A percentile compares a stretch with the other conserved stretches of the same genome.
phyloP scores from a whole-genome alignment of 2,888 invertebrate genomes.

The Drosophila merina region DNA sequence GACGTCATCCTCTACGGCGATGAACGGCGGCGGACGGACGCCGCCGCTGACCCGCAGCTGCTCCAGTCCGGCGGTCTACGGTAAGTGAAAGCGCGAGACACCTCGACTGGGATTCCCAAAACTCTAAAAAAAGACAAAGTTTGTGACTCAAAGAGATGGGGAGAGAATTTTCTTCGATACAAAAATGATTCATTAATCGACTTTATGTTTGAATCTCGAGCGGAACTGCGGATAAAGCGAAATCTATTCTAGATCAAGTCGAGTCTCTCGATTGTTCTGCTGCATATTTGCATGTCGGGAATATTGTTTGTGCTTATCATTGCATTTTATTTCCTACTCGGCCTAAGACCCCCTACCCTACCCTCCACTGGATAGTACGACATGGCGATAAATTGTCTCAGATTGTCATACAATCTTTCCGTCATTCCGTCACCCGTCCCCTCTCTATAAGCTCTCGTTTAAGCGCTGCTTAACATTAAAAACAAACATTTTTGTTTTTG shows the following conservation, averaged over 20 bases:
- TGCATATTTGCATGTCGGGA: conserved; percentile 67
- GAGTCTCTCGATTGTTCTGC: conserved; percentile 44
- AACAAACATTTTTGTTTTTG: conserved; percentile 68
- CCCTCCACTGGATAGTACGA: conserved; percentile 18
- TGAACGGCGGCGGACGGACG: conserved; percentile 82
- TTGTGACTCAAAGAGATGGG: conserved; percentile 3
- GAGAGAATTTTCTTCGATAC: too few relatives aligned
- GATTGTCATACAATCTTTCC: conserved; percentile 38
- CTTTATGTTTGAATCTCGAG: too few relatives aligned
- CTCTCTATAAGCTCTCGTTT: conserved; percentile 12
- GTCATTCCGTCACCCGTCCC: neutral
- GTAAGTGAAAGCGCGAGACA: conserved; percentile 69
- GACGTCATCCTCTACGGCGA: conserved; percentile 75
- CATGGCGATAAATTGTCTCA: conserved; percentile 43
- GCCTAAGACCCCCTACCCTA: conserved; percentile 23
- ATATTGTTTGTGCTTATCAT: conserved; percentile 71
- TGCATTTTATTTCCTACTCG: conserved; percentile 72
- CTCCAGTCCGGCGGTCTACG: conserved; percentile 85
- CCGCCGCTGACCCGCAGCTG: conserved; percentile 85
- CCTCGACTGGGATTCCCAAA: conserved; percentile 10
- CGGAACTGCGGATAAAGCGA: conserved; percentile 20
- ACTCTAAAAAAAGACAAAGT: neutral
- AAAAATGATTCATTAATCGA: too few relatives aligned
- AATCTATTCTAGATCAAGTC: conserved; percentile 51
- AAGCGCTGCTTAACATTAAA: conserved; percentile 63